Base-by-base conservation (phyloP, 2,888 invertebrate species). In the Rhagophthalmus giganteus region DNA sequence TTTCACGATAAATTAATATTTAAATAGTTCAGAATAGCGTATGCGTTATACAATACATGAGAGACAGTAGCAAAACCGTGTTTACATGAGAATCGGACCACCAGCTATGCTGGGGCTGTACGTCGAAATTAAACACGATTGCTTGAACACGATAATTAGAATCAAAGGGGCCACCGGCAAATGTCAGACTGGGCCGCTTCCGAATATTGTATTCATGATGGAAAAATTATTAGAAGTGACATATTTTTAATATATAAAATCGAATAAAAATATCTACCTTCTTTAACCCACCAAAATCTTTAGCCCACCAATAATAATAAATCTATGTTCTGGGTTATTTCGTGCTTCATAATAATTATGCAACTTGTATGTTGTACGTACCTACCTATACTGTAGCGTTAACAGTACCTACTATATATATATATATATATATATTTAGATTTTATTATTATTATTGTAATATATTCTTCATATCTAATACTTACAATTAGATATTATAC, bases 111-210 rank as follows among this genome's bases (percentile, higher is more conserved):
- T 26, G 24, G 41, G 54, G 45, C 53, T 47, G 58, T 51, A 45
- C 39, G 25, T 39, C 28, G 32, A 49, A 56, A 58, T 58, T 58
- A 56, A 51, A 54, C 45, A 58, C 58, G 58, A 56, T 42, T 56
- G 56, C 49, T 51, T 58, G 58, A 56, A 44, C 58, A 58, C 55
- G 49, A 49, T 58, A 58, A 58, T 58, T 58, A 58, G 47, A 53
- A 56, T 58, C 49, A 47, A 55, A 53, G 46, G 33, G 44, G 38
- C 38, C 47, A 54, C 44, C 51, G 45, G 55, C 44, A 48, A 38
- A 41, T 25, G 58, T 55, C 55, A 55, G 30, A 40, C 42, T 40
- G 35, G 11, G 44, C 44, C 40, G 54, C 54, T 54, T 45, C 54
- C 46, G 49, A 41, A 46, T 49, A 41, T 24, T 52, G 46, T 33